Evolutionary conservation across 30 jellyfish, hydroid and myxozoan species (phyloP).

Genomic region (Aurelia sp.): DNA sequence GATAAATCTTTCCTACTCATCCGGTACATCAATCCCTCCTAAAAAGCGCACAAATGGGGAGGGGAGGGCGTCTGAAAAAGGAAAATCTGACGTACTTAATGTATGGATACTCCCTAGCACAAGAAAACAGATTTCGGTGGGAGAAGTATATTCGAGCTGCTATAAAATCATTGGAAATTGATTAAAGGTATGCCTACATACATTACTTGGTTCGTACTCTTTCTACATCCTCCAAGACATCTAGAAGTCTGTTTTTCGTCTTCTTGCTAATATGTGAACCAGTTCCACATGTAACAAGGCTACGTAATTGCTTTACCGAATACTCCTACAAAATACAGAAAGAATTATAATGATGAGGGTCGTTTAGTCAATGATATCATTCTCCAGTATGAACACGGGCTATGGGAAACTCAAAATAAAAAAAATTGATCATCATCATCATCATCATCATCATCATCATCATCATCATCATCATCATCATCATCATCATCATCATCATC

Average conservation of each 20-base stretch:
- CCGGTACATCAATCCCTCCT: too few species aligned
- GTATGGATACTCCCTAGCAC: too few species aligned
- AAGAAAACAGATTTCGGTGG: too few species aligned
- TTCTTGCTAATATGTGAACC: conserved; percentile 95
- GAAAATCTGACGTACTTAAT: too few species aligned
- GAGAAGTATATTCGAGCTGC: too few species aligned
- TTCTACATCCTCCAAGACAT: conserved; percentile 86
- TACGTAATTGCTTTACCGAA: conserved; percentile 78
- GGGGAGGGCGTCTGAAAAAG: too few species aligned
- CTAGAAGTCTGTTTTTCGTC: conserved; percentile 68
- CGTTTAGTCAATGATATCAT: too few species aligned
- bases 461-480: conserved; percentile 4
- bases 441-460: background rate
- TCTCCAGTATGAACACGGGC: too few species aligned
- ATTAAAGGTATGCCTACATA: background rate
- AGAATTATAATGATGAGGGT: too few species aligned
- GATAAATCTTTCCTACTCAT: too few species aligned
- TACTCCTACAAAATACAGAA: conserved; percentile 78
- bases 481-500: conserved; percentile 10
- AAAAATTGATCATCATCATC: background rate
- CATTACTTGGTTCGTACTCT: conserved; percentile 34
- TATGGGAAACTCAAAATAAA: background rate
- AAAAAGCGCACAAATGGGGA: too few species aligned
- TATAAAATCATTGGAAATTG: background rate
- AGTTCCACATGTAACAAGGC: conserved; percentile 95